phyloP scores from a whole-genome alignment of 2,888 invertebrate genomes.

The Dolichomitus sp. region DNA sequence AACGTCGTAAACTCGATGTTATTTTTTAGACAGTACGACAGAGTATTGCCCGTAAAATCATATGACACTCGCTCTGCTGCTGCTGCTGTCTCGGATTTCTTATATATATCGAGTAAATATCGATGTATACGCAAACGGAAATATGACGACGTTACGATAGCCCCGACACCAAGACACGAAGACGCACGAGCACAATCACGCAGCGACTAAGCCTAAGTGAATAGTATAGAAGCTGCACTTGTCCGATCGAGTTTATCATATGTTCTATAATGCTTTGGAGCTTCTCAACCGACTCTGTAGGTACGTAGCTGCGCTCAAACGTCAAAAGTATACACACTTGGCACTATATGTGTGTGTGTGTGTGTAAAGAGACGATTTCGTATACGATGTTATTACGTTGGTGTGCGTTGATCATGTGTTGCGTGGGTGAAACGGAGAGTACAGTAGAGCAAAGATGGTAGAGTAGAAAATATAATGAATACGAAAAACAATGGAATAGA shows the following conservation, averaged over 20 bases:
- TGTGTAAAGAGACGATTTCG: no score
- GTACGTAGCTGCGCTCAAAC: neutral
- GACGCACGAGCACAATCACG: neutral
- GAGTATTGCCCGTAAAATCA: conserved; percentile 9
- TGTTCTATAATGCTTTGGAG: neutral
- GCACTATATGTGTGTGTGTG: no score
- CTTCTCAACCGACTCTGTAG: no score
- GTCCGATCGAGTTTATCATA: neutral
- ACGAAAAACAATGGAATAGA: conserved; percentile 1
- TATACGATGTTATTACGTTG: neutral
- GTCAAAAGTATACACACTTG: neutral
- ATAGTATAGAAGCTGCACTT: neutral
- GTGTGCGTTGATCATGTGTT: neutral
- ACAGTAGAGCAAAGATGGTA: neutral
- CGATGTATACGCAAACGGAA: conserved; percentile 36
- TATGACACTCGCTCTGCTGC: conserved; percentile 10
- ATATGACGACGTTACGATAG: conserved; percentile 1
- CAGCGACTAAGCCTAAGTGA: neutral
- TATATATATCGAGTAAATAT: neutral
- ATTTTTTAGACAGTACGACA: neutral
- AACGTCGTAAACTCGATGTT: conserved; percentile 37
- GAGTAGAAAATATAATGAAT: neutral
- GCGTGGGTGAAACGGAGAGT: neutral
- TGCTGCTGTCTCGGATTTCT: neutral
- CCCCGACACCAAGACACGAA: neutral